Base-by-base conservation (phyloP, 2,113 vertebrate genomes). In the Labeo rohita region DNA sequence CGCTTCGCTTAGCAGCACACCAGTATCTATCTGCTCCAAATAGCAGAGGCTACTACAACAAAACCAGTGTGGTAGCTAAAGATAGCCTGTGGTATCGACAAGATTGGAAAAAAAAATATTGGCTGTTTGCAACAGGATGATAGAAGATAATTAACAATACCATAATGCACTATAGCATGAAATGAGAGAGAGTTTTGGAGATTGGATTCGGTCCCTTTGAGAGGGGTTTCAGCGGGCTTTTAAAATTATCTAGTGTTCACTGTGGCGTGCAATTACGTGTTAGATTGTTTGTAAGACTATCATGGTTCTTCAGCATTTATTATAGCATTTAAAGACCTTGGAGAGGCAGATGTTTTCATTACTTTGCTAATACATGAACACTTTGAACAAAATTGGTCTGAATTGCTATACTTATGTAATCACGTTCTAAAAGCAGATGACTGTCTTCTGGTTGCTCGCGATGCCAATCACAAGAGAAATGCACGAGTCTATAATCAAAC, bases 101-200 rank as follows among this genome's bases (percentile, higher is more conserved):
- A 72, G 47, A 82, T 80, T 75, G 6, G 23, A 54, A 85, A 50
- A 47, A 21, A 70, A 23, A 63, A 79, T 85, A 87, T 89, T 49
- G 88, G 47, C 80, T 83, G 84, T 83, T 74, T 87, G 83, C 86
- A 80, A 65, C 61, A 49, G 83, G 79, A 84, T 16, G 80, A 87
- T 84, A 84, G 79, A 87, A 85, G 82, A 75, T 70, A 87, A 90
- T 90, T 81, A 85, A 84, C 78, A 83, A 87, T 84, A 87, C 78
- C 83, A 63, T 80, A 66, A 84, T 87, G 85, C 80, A 84, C 83
- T 84, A 76, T 78, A 54, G 84, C 86, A 88, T 87, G 87, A 85
- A 90, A 90, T 90, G 80, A 87, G 85, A 87, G 85, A 88, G 85
- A 85, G 45, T 84, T 78, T 80, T 84, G 34, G 68, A 77, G 52